Base-by-base conservation (phyloP, 1,140 invertebrate genomes). In the Micrasema minimum region DNA sequence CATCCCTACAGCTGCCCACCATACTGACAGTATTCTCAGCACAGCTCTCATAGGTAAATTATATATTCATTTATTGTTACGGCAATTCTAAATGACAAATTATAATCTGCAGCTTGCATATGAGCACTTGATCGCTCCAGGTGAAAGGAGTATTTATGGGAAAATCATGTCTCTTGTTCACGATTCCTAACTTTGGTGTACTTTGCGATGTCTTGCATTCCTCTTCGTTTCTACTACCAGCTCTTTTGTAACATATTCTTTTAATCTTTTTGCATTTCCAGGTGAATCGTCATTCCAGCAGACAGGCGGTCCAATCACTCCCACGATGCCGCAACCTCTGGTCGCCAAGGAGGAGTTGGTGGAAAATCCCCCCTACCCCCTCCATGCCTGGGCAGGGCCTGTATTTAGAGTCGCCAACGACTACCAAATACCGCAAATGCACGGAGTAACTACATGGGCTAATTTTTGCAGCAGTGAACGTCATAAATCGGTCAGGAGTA, bases 351-450 rank as follows among this genome's bases (percentile, higher is more conserved):
- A 64, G 23, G 59, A 64, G 41, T 11, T 31, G 22, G 12, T 12
- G 12, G 59, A 64, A 14, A 37, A 14, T 2, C 59, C 59, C 12
- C 20, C 41, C 7, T 1, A 11, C 41, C 7, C 45, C 50, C 38
- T 48, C 45, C 41, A 66, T 64, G 22, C 41, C 43, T 4, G 72
- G 70, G 66, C 51, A 66, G 67, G 31, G 50, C 43, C 45, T 45
- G 18, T 73, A 75, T 51, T n/a, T 71, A 72, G 43, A n/a, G 51
- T 75, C 16, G 55, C 74, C 41, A 75, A 75, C 46, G 74, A 75
- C 55, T 75, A 72, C 51, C 74, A 71, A 0, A n/a, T n/a, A 2
- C 64, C 73, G 12, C 65, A 71, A 43, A 75, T 75, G 74, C 74
- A 75, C 66, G 74, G 74, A 11, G 71, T 75, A 0, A 75, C 26